Evolutionary conservation across 2,113 vertebrate species (phyloP).

Genomic region (Hippocampus comes): DNA sequence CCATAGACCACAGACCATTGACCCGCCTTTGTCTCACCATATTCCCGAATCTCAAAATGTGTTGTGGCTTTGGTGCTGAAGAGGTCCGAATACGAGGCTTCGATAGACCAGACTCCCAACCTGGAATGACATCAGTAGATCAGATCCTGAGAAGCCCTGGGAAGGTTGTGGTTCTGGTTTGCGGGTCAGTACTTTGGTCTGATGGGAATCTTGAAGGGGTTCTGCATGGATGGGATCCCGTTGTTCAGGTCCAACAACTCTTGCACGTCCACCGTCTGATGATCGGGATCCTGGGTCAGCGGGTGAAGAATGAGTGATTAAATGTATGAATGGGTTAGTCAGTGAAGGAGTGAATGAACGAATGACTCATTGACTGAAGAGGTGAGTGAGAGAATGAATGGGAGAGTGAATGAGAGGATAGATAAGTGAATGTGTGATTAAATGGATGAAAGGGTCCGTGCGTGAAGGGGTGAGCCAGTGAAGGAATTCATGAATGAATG

Average conservation of each 20-base stretch:
- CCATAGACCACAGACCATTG: too few species aligned
- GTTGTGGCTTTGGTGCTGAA: conserved; percentile 75
- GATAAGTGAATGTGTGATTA: not conserved
- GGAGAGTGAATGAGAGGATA: not conserved
- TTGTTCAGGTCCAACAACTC: conserved; percentile 82
- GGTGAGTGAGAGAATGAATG: not conserved
- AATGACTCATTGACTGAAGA: not conserved
- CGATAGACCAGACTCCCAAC: conserved; percentile 84
- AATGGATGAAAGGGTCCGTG: not conserved
- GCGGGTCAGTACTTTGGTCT: conserved; percentile 80
- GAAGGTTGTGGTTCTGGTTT: not conserved
- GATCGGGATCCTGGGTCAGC: conserved; percentile 80
- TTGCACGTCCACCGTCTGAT: conserved; percentile 76
- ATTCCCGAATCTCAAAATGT: conserved; percentile 90
- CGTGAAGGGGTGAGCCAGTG: not conserved
- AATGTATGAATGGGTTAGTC: not conserved
- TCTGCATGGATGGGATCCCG: conserved; percentile 84
- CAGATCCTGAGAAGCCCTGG: not conserved
- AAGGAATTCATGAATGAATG: not conserved
- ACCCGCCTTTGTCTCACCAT: conserved; percentile 70
- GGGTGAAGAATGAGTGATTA: not conserved
- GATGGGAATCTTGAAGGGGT: conserved; percentile 87
- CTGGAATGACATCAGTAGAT: conserved; percentile 52
- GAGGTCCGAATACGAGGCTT: conserved; percentile 79
- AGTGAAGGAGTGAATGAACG: not conserved